These are phyloP conservation scores for Phataginus tetradactyla DNA, from an alignment of 2,797 vertebrate genomes.

Conservation along the genomic window DNA sequence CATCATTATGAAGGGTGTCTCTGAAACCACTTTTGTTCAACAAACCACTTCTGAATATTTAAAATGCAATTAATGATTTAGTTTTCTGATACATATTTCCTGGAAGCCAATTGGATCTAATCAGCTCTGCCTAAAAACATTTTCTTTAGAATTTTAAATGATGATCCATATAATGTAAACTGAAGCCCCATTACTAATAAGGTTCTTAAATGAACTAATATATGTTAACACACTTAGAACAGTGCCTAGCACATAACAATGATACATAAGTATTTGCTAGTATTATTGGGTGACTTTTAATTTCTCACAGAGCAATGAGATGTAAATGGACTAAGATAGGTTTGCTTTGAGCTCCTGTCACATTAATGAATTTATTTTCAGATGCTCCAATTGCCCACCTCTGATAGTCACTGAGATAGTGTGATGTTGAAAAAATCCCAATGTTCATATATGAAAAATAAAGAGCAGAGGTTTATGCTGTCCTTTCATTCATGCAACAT, in stretches of 20 bases:
- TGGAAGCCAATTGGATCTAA: slow-evolving; percentile 74
- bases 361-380: slow-evolving; percentile 36
- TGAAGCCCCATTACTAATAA: slow-evolving; percentile 43
- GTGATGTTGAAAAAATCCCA: background rate
- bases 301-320: background rate
- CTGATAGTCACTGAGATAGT: background rate
- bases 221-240: slow-evolving; percentile 28
- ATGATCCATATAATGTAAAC: slow-evolving; percentile 48
- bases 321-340: background rate
- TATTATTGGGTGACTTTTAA: slow-evolving; percentile 10
- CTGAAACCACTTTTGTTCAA: slow-evolving; percentile 68
- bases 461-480: background rate
- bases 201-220: slow-evolving; percentile 57
- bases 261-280: background rate
- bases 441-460: background rate
- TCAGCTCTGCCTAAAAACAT: slow-evolving; percentile 64
- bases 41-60: slow-evolving; percentile 80
- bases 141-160: slow-evolving; percentile 75
- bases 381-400: background rate
- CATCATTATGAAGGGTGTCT: slow-evolving; percentile 68
- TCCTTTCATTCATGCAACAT: background rate
- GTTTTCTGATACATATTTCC: slow-evolving; percentile 71
- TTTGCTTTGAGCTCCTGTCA: background rate
- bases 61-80: slow-evolving; percentile 76
- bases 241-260: background rate